phyloP scores from a whole-genome alignment of 1,140 invertebrate genomes.

The Arion vulgaris region DNA sequence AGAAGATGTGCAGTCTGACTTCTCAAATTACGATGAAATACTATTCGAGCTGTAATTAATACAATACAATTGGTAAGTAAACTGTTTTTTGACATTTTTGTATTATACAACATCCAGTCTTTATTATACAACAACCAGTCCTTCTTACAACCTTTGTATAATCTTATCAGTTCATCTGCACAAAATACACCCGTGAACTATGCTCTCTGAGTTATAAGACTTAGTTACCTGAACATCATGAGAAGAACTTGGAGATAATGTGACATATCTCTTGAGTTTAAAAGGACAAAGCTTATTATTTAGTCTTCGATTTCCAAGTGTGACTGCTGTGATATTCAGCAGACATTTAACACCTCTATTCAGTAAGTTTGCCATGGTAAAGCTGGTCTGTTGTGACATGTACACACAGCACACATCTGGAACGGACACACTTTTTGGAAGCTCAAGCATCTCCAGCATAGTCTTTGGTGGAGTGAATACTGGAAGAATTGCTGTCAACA shows the following conservation, averaged over 20 bases:
- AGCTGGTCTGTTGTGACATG: neutral
- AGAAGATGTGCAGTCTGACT: too few species aligned
- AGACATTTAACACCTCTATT: constrained; percentile 7
- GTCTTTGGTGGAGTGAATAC: constrained; percentile 2
- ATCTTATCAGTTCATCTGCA: too few species aligned
- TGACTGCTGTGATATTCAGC: neutral
- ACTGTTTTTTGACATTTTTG: too few species aligned
- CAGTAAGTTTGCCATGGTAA: neutral
- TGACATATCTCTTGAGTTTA: constrained; percentile 3
- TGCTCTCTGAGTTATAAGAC: too few species aligned
- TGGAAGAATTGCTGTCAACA: constrained; percentile 1
- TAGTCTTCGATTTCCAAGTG: neutral
- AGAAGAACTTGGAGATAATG: neutral
- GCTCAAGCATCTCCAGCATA: neutral
- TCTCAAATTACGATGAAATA: too few species aligned
- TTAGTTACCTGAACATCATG: constrained; percentile 9
- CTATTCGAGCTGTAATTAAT: too few species aligned
- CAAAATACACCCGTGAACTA: too few species aligned
- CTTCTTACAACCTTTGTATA: too few species aligned
- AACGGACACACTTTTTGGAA: neutral
- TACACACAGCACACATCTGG: constrained; percentile 19
- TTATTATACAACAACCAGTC: too few species aligned
- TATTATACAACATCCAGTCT: too few species aligned
- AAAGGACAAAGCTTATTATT: constrained; percentile 3
- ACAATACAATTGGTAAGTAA: too few species aligned